Evolutionary conservation across 2,113 vertebrate species (phyloP).

Genomic region (Archocentrus centrarchus): DNA sequence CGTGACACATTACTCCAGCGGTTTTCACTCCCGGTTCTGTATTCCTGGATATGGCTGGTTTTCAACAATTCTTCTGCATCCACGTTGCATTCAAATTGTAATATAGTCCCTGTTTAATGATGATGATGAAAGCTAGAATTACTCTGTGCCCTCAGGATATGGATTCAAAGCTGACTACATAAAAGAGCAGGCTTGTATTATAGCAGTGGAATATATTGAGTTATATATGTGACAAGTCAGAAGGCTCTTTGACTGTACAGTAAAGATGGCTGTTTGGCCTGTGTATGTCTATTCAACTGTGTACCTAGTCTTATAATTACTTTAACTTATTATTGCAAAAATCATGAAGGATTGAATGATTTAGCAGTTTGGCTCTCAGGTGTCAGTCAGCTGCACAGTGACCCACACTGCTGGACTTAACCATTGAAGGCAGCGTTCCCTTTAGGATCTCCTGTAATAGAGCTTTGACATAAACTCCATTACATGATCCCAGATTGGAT

Average conservation of each 20-base stretch:
- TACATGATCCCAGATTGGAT: constrained; percentile 15
- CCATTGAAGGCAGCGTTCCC: constrained; percentile 5
- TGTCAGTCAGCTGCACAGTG: constrained; percentile 30
- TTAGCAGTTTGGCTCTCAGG: constrained; percentile 23
- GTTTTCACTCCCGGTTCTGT: background rate
- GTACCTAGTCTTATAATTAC: constrained; percentile 14
- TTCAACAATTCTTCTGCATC: constrained; percentile 31
- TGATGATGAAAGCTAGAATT: background rate
- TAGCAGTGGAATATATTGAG: background rate
- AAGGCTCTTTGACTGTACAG: constrained; percentile 6
- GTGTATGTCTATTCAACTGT: background rate
- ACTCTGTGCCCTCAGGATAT: background rate
- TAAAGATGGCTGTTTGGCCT: constrained; percentile 20
- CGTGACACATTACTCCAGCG: background rate
- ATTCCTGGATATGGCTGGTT: background rate
- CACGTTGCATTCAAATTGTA: background rate
- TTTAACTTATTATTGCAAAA: constrained; percentile 42
- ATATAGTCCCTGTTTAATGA: constrained; percentile 10
- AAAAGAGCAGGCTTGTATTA: background rate
- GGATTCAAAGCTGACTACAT: background rate
- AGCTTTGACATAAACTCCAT: constrained; percentile 23
- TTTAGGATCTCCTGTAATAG: constrained; percentile 20
- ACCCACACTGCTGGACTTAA: background rate
- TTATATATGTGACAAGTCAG: background rate
- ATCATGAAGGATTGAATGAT: constrained; percentile 36